Conservation (phyloP, 2,888 invertebrate species). For the Malthinus flaveolus region DNA sequence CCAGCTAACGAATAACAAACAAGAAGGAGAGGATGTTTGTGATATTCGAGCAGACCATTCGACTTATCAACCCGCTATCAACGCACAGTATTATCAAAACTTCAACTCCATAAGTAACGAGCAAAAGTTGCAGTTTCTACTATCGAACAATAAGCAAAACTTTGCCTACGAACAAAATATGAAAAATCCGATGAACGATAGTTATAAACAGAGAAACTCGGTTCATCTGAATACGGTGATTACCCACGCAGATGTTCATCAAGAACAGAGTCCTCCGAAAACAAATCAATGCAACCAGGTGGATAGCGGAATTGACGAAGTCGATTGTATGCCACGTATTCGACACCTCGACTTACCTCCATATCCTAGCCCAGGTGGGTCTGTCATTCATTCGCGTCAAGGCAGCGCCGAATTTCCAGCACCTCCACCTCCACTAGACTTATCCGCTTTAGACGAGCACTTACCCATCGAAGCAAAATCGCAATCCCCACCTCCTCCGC, state of each 20-base stretch:
- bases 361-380: slow-evolving; percentile 78
- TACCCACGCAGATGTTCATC: slow-evolving; percentile 84
- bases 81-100: slow-evolving; percentile 32
- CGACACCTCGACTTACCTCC: slow-evolving; percentile 69
- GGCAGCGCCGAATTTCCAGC: slow-evolving; percentile 89
- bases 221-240: slow-evolving; percentile 58
- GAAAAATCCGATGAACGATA: slow-evolving; percentile 6
- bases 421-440: slow-evolving; percentile 78
- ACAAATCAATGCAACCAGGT: slow-evolving; percentile 54
- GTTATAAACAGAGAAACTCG: slow-evolving; percentile 34
- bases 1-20: slow-evolving; percentile 73
- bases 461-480: slow-evolving; percentile 37
- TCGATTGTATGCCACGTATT: slow-evolving; percentile 64
- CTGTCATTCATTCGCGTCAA: slow-evolving; percentile 80
- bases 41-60: slow-evolving; percentile 53
- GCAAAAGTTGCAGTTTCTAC: slow-evolving; percentile 65
- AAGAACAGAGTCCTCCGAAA: slow-evolving; percentile 73
- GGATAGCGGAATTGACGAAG: slow-evolving; percentile 64
- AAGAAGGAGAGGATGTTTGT: slow-evolving; percentile 52
- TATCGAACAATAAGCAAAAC: slow-evolving; percentile 51
- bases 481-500: slow-evolving; percentile 41
- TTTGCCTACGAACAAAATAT: slow-evolving; percentile 40
- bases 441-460: slow-evolving; percentile 67
- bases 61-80: slow-evolving; percentile 54
- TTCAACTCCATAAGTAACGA: slow-evolving; percentile 49